Evolutionary conservation across 2,113 vertebrate genomes (phyloP).

Genomic region (Emberiza fucata): DNA sequence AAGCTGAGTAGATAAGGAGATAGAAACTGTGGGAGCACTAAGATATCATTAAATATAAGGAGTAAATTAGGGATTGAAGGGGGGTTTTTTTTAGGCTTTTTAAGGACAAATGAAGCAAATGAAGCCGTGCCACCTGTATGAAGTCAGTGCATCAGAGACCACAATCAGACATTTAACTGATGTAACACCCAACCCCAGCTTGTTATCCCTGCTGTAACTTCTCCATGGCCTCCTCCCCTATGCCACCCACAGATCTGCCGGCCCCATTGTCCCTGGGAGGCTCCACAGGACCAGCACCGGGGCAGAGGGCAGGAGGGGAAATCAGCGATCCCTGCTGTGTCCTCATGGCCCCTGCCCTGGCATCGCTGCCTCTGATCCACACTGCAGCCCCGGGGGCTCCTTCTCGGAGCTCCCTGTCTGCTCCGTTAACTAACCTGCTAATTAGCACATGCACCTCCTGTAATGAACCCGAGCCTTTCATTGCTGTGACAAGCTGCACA

Average conservation of each 20-base stretch:
- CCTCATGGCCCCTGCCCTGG: accelerated
- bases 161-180: accelerated
- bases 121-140: accelerated
- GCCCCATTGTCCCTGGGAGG: not conserved
- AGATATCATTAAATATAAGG: not conserved
- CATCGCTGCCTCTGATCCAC: not conserved
- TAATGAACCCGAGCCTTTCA: not conserved
- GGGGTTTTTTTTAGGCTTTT: accelerated
- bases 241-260: not conserved
- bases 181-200: accelerated
- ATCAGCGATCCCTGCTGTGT: not conserved
- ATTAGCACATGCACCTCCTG: not conserved
- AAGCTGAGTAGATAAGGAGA: not conserved
- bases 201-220: not conserved
- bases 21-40: not conserved
- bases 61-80: not conserved
- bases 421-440: not conserved
- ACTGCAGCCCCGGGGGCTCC: accelerated
- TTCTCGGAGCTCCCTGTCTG: not conserved
- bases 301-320: not conserved
- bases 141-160: not conserved
- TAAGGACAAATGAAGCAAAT: not conserved
- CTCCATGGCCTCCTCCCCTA: not conserved
- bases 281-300: accelerated
- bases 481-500: not conserved